Evolutionary conservation across 1,140 invertebrate species (phyloP).

Genomic region (Bombus soroeensis): DNA sequence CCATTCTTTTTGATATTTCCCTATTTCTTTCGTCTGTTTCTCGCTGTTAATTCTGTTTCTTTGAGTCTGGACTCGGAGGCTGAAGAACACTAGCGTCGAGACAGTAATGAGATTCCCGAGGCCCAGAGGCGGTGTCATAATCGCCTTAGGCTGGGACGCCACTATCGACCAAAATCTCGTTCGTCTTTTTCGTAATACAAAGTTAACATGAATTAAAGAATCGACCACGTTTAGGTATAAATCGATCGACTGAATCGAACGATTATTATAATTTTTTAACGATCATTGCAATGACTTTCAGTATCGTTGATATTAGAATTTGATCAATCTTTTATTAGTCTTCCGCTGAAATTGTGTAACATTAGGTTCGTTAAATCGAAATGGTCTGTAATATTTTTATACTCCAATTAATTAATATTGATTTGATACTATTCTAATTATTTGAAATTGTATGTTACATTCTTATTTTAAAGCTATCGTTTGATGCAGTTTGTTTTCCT

Average conservation of each 20-base stretch:
- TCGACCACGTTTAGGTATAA: too few relatives aligned
- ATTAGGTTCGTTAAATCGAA: too few relatives aligned
- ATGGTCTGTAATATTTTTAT: too few relatives aligned
- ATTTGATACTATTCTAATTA: not conserved
- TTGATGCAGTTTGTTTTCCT: too few relatives aligned
- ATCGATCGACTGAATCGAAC: not conserved
- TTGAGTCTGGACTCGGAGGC: not conserved
- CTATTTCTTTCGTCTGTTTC: not conserved
- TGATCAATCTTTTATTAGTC: too few relatives aligned
- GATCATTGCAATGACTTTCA: not conserved
- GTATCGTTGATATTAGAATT: not conserved
- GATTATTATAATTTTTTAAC: too few relatives aligned
- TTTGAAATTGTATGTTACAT: not conserved
- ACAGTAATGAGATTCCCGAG: conserved; percentile 55
- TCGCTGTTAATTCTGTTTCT: not conserved
- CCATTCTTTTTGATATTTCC: not conserved
- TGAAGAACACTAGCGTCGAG: conserved; percentile 24
- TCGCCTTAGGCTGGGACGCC: conserved; percentile 47
- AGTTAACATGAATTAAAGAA: too few relatives aligned
- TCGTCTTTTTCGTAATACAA: not conserved
- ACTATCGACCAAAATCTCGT: not conserved
- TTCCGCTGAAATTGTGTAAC: too few relatives aligned
- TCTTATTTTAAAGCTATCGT: too few relatives aligned
- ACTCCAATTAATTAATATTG: too few relatives aligned
- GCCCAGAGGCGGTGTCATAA: conserved; percentile 28